Conservation (phyloP, 2,113 vertebrate genomes). For the Tragelaphus strepsiceros region DNA sequence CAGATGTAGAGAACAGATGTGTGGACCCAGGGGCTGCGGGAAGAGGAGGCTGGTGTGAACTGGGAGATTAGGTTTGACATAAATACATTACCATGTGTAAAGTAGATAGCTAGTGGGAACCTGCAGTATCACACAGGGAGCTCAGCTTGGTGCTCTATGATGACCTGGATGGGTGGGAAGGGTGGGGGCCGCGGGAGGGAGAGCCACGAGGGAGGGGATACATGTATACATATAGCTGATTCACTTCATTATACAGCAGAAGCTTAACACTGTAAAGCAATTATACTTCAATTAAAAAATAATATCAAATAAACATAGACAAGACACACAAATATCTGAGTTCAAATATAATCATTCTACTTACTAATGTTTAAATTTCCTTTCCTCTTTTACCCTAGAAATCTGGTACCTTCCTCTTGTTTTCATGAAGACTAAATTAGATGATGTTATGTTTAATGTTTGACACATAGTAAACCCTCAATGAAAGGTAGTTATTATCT, state of each 20-base stretch:
- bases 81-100: background rate
- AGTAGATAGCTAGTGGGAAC: background rate
- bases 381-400: background rate
- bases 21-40: background rate
- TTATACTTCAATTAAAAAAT: background rate
- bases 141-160: background rate
- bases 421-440: background rate
- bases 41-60: background rate
- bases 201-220: background rate
- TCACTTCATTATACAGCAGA: background rate
- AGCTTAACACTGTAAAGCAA: background rate
- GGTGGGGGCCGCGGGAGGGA: background rate
- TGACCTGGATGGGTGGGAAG: background rate
- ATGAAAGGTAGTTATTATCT: background rate
- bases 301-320: background rate
- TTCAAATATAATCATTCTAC: background rate
- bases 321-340: background rate
- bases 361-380: background rate
- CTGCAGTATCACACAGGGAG: background rate
- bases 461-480: background rate
- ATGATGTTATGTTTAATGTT: background rate
- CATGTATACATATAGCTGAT: background rate
- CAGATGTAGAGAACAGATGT: background rate
- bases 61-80: background rate
- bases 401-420: background rate